Percentiles rank a stretch among this genome's conserved stretches.
These are phyloP conservation scores for Scaptomyza reducta DNA, from an alignment of 2,888 invertebrate genomes.

Conservation along the genomic window DNA sequence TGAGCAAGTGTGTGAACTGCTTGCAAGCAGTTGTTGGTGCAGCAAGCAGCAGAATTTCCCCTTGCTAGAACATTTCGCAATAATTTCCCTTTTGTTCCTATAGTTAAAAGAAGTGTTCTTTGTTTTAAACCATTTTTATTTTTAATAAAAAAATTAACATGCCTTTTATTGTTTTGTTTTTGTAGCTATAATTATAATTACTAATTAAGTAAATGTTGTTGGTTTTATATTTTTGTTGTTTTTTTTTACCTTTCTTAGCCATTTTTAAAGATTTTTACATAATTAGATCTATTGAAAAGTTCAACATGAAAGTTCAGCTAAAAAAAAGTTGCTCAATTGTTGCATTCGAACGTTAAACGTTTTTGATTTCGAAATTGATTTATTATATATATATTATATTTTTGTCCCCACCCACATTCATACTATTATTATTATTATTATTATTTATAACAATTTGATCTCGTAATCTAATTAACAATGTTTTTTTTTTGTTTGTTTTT, in stretches of 20 bases:
- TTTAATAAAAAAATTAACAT: constrained; percentile 75
- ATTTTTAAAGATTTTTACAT: constrained; percentile 28
- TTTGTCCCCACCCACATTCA: constrained; percentile 32
- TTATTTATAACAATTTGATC: constrained; percentile 53
- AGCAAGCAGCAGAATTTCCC: constrained; percentile 31
- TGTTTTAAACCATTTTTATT: constrained; percentile 76
- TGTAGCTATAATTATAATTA: constrained; percentile 64
- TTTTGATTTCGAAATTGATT: constrained; percentile 22
- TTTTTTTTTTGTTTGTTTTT: constrained; percentile 10
- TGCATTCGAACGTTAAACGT: constrained; percentile 66
- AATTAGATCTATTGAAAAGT: constrained; percentile 63
- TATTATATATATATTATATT: constrained; percentile 10
- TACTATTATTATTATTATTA: constrained; percentile 24
- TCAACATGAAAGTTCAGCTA: constrained; percentile 71
- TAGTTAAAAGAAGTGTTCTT: too few species aligned
- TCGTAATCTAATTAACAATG: constrained; percentile 59
- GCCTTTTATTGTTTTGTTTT: constrained; percentile 64
- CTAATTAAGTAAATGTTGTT: constrained; percentile 75
- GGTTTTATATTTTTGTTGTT: constrained; percentile 49
- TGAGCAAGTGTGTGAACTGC: constrained; percentile 17
- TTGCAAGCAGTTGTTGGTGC: constrained; percentile 35
- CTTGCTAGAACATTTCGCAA: neutral
- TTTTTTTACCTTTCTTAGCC: constrained; percentile 24
- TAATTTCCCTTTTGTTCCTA: too few species aligned
- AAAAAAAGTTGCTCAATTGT: constrained; percentile 65